A percentile compares a stretch with the other conserved stretches of the same genome.
These are phyloP conservation scores for Crossocerus cetratus DNA, from an alignment of 2,888 invertebrate genomes.

Conservation along the genomic window DNA sequence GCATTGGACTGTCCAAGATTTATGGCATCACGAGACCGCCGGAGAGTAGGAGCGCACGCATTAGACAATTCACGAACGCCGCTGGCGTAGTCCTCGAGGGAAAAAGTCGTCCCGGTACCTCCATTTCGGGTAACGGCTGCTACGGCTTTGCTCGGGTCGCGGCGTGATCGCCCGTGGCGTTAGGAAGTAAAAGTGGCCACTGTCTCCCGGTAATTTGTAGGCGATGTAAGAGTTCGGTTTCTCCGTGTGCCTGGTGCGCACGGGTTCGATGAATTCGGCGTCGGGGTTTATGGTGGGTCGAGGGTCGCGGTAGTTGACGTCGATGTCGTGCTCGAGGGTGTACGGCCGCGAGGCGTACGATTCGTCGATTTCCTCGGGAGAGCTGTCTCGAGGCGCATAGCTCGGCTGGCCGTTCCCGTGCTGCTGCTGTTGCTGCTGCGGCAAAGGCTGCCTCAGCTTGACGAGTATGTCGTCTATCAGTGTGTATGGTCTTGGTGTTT, in stretches of 20 bases:
- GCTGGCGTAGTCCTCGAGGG: slow-evolving; percentile 55
- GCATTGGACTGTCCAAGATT: slow-evolving; percentile 21
- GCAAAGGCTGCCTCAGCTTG: not conserved
- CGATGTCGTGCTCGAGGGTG: slow-evolving; percentile 77
- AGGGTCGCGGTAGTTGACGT: slow-evolving; percentile 81
- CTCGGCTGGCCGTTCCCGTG: slow-evolving; percentile 39
- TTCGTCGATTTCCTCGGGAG: slow-evolving; percentile 49
- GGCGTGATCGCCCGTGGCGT: slow-evolving; percentile 82
- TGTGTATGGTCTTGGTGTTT: slow-evolving; percentile 20
- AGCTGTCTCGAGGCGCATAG: slow-evolving; percentile 60
- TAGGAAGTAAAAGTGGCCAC: slow-evolving; percentile 88
- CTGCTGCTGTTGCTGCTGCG: slow-evolving; percentile 21
- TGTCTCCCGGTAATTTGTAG: slow-evolving; percentile 86
- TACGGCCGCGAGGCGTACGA: slow-evolving; percentile 53
- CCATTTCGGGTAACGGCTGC: slow-evolving; percentile 65
- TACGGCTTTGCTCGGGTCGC: slow-evolving; percentile 64
- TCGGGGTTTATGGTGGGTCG: slow-evolving; percentile 80
- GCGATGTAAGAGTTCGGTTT: slow-evolving; percentile 82
- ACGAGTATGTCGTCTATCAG: slow-evolving; percentile 39
- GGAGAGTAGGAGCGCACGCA: not conserved
- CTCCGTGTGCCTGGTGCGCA: slow-evolving; percentile 52
- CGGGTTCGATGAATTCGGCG: slow-evolving; percentile 79
- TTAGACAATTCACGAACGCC: slow-evolving; percentile 62
- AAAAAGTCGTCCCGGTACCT: slow-evolving; percentile 60
- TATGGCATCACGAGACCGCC: slow-evolving; percentile 61